A percentile compares a stretch with the other conserved stretches of the same genome.
These are phyloP conservation scores for Germaria angustata DNA, from an alignment of 2,888 invertebrate genomes.

Conservation along the genomic window DNA sequence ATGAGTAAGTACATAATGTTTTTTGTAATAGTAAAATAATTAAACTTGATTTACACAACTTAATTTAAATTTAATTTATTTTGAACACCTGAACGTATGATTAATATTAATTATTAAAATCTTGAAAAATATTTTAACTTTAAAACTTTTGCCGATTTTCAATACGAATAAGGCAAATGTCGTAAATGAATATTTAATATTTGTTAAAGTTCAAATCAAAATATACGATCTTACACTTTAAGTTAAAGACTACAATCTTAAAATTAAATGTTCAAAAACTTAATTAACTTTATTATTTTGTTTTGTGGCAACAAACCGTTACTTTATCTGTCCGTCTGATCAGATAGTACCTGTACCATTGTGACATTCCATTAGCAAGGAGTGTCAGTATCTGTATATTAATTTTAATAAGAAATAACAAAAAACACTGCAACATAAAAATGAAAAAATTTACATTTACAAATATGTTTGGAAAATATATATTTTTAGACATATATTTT, in stretches of 20 bases:
- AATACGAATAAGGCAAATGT: not conserved
- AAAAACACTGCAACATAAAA: not conserved
- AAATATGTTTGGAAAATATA: constrained; percentile 13
- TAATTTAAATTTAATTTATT: too few species aligned
- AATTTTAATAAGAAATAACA: constrained; percentile 17
- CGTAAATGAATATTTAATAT: not conserved
- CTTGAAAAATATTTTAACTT: too few species aligned
- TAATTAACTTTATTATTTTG: constrained; percentile 14
- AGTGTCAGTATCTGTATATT: constrained; percentile 41
- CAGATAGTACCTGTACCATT: constrained; percentile 13
- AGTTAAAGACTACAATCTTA: not conserved
- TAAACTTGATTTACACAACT: too few species aligned
- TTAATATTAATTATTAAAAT: not conserved
- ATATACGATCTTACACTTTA: not conserved
- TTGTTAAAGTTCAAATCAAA: not conserved
- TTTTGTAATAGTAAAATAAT: too few species aligned
- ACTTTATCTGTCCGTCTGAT: not conserved
- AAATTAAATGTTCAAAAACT: constrained; percentile 6
- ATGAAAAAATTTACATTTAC: constrained; percentile 10
- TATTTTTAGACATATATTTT: not conserved
- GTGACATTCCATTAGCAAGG: constrained; percentile 10
- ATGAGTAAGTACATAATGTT: too few species aligned
- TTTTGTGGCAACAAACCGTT: not conserved
- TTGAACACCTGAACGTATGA: not conserved
- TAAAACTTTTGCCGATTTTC: not conserved